A percentile compares a stretch with the other conserved stretches of the same genome.
These are phyloP conservation scores for Catharus minimus DNA, from an alignment of 2,113 vertebrate species.

Conservation along the genomic window DNA sequence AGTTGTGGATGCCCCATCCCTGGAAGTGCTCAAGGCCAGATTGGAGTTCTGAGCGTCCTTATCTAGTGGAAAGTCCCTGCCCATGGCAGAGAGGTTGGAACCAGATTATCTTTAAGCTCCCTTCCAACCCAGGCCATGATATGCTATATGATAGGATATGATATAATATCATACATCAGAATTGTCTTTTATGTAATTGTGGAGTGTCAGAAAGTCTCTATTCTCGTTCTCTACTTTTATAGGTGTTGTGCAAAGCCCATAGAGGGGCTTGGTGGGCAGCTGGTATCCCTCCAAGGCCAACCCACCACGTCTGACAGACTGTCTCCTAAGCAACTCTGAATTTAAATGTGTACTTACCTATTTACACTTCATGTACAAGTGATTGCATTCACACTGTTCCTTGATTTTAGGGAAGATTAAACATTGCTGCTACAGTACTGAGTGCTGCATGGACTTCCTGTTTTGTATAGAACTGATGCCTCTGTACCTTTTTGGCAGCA, in stretches of 20 bases:
- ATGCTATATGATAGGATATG: not conserved
- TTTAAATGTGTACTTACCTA: not conserved
- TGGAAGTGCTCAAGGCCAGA: not conserved
- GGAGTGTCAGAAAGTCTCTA: not conserved
- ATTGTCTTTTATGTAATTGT: not conserved
- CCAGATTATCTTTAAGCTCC: not conserved
- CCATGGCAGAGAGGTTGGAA: not conserved
- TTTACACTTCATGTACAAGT: not conserved
- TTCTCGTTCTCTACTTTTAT: not conserved
- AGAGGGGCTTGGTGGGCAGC: not conserved
- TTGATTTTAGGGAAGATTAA: not conserved
- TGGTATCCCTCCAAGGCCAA: not conserved
- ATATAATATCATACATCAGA: not conserved
- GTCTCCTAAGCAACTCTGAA: not conserved
- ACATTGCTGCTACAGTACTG: not conserved
- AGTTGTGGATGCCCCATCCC: not conserved
- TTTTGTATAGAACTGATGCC: not conserved
- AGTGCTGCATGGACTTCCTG: not conserved
- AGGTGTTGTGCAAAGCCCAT: not conserved
- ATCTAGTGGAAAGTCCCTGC: not conserved
- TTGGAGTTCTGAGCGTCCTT: not conserved
- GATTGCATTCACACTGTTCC: not conserved
- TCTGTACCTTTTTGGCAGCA: not conserved
- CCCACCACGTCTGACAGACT: not conserved
- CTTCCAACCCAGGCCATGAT: not conserved